Percentiles rank a stretch among this genome's conserved stretches.
Conservation (phyloP, 2,797 vertebrate genomes). For the Buphagus erythrorhynchus region DNA sequence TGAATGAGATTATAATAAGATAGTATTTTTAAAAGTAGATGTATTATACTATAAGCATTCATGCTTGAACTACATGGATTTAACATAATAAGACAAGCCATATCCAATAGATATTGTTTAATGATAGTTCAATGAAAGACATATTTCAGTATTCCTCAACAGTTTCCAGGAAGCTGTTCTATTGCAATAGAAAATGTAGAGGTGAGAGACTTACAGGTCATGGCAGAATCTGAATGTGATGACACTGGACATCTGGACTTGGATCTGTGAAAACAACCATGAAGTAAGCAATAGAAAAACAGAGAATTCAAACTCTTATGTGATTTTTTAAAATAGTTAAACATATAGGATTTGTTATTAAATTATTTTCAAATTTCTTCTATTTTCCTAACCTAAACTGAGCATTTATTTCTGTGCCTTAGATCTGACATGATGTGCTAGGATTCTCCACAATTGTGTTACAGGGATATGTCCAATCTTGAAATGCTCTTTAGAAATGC, state of each 20-base stretch:
- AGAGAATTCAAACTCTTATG: not conserved
- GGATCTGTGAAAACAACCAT: constrained; percentile 44
- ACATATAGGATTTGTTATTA: not conserved
- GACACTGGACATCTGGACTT: not conserved
- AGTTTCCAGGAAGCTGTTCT: constrained; percentile 15
- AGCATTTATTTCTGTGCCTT: not conserved
- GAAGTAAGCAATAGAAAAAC: not conserved
- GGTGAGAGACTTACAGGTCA: constrained; percentile 29
- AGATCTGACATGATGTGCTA: not conserved
- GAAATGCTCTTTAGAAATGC: not conserved
- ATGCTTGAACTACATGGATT: not conserved
- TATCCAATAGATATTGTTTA: not conserved
- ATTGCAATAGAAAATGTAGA: constrained; percentile 14
- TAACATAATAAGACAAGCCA: not conserved
- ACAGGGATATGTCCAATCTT: not conserved
- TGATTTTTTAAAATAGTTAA: not conserved
- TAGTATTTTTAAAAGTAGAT: not conserved
- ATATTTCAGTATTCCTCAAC: not conserved
- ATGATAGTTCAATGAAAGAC: not conserved
- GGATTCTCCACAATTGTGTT: not conserved
- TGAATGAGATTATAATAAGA: not conserved
- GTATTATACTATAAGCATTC: not conserved
- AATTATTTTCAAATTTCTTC: not conserved
- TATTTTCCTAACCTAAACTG: not conserved
- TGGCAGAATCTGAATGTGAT: not conserved